Conservation (phyloP, 2,888 invertebrate species). For the Drosophila seclusa region DNA sequence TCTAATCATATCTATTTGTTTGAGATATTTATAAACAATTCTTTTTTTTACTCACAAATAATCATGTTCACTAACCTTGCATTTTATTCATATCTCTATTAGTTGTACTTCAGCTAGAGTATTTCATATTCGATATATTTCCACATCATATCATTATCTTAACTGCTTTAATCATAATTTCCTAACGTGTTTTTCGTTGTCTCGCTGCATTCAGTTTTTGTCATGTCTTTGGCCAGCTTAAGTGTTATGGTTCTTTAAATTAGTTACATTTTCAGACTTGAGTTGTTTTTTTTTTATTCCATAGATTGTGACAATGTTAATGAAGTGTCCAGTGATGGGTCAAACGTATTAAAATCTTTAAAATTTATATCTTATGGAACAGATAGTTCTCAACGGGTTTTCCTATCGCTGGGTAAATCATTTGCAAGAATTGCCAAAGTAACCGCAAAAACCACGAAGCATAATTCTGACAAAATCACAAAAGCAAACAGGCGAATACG, state of each 20-base stretch:
- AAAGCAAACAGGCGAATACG: neutral
- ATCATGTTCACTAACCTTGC: too few species aligned
- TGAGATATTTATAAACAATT: neutral
- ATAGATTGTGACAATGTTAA: slow-evolving; percentile 56
- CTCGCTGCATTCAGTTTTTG: slow-evolving; percentile 38
- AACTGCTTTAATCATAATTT: slow-evolving; percentile 36
- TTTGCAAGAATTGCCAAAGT: slow-evolving; percentile 26
- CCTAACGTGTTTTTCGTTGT: slow-evolving; percentile 28
- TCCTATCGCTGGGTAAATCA: slow-evolving; percentile 9
- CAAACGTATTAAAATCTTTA: slow-evolving; percentile 8
- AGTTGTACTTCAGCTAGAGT: neutral
- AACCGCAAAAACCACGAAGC: slow-evolving; percentile 42
- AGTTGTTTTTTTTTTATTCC: slow-evolving; percentile 26
- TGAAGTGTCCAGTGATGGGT: slow-evolving; percentile 46
- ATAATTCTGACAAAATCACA: slow-evolving; percentile 30
- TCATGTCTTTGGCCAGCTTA: slow-evolving; percentile 73
- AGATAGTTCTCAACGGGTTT: slow-evolving; percentile 17
- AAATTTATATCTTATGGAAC: slow-evolving; percentile 1
- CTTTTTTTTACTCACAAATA: neutral
- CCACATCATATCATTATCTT: neutral
- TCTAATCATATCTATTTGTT: neutral
- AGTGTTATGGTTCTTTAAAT: slow-evolving; percentile 75
- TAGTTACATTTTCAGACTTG: slow-evolving; percentile 44
- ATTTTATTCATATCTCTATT: neutral
- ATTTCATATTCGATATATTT: slow-evolving; percentile 39